A percentile compares a stretch with the other conserved stretches of the same genome.
These are phyloP conservation scores for Hafferia zeledoni DNA, from an alignment of 2,797 vertebrate species.

Conservation along the genomic window DNA sequence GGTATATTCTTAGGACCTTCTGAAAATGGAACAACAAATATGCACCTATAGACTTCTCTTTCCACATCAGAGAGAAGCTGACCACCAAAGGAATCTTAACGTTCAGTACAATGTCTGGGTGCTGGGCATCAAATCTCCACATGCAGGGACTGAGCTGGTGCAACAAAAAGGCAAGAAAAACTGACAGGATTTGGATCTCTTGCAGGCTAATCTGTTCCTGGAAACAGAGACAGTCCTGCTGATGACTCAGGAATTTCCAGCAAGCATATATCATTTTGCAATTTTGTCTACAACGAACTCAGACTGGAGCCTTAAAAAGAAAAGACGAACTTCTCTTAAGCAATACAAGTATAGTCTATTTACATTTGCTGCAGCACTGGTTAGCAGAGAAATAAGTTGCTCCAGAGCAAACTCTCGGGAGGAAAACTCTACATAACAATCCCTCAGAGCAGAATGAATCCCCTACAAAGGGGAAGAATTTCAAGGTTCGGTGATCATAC, in stretches of 20 bases:
- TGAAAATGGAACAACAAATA: not conserved
- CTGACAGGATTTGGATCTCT: not conserved
- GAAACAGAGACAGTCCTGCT: not conserved
- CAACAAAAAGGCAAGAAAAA: not conserved
- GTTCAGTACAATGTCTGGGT: not conserved
- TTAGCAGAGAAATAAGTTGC: not conserved
- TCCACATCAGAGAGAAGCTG: not conserved
- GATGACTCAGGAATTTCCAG: not conserved
- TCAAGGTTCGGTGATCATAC: not conserved
- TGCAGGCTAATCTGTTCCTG: not conserved
- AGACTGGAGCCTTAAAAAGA: not conserved
- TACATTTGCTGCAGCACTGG: not conserved
- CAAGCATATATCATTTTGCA: not conserved
- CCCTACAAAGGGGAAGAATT: not conserved
- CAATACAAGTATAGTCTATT: not conserved
- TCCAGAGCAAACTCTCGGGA: not conserved
- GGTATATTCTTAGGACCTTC: not conserved
- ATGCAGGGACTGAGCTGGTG: not conserved
- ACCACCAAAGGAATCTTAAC: accelerated
- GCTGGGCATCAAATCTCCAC: not conserved
- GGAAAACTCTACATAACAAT: not conserved
- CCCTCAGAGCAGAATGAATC: not conserved
- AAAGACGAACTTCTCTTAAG: not conserved
- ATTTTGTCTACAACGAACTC: not conserved
- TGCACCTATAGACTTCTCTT: not conserved